Evolutionary conservation across 2,888 invertebrate genomes (phyloP), one percentile per base, ranked within the genome.

Genomic region (Heliothis peltigera): DNA sequence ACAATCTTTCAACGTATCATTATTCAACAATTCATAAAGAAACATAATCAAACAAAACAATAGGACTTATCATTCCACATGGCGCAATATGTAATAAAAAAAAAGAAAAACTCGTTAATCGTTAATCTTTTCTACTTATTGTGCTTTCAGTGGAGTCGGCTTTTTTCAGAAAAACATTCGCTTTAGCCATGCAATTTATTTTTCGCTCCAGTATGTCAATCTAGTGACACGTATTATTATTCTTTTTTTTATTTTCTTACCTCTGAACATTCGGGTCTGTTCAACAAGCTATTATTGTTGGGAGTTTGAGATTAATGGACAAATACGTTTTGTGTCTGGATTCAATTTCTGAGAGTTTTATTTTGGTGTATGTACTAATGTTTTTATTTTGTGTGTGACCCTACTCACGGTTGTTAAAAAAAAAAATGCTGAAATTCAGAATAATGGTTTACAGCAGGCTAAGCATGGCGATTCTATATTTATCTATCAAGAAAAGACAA

Each of bases 131-230:
- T 64, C 56, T 42, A 56, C 25, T 57, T 64, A 49, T 15, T 51
- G 39, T 58, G 19, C 22, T 66, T 58, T 61, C 65, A 69, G 46
- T 12, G 35, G 49, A 48, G n/a, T 4, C 53, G 39, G 46, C 19
- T 58, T 64, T 58, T 54, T 18, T 35, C 0, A 55, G 58, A 64
- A 60, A 55, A n/a, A 53, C 2, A 53, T 56, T 58, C 6, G 5
- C 12, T 54, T 46, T 28, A n/a, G 4, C 53, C 5, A 1, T 39
- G 42, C 54, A 70, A 76, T 71, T 59, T 54, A 54, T 56, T 62
- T 76, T 64, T 64, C 17, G 25, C 28, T 55, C 15, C 5, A 22
- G 7, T 72, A 55, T 47, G 51, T 56, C 58, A 64, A 48, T 56
- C 42, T 39, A n/a, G 39, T 75, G 52, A 17, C 22, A 59, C 5